phyloP scores from a whole-genome alignment of 1,140 invertebrate genomes.

The Euura saliciscinereae region DNA sequence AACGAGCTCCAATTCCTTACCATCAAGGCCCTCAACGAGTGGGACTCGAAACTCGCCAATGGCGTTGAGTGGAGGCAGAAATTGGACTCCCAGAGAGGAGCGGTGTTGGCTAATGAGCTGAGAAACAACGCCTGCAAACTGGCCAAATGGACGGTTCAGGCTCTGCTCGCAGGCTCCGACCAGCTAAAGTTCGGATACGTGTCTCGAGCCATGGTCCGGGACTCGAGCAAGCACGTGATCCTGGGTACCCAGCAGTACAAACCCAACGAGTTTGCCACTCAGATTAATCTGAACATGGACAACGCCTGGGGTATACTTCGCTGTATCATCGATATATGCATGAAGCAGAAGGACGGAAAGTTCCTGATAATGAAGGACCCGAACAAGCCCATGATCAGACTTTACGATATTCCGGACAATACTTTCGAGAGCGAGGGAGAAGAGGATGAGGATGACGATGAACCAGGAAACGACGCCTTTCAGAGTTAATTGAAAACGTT shows the following conservation, averaged over 20 bases:
- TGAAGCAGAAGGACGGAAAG: constrained; percentile 97
- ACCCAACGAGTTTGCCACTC: constrained; percentile 96
- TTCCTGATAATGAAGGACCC: constrained; percentile 99
- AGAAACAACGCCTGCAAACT: constrained; percentile 99
- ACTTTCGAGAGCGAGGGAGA: constrained; percentile 98
- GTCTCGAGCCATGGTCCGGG: constrained; percentile 89
- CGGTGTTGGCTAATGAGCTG: constrained; percentile 97
- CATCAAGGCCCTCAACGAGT: constrained; percentile 98
- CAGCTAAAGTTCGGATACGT: constrained; percentile 99
- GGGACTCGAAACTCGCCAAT: constrained; percentile 95
- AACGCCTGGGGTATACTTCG: constrained; percentile 99
- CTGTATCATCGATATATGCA: constrained; percentile 97
- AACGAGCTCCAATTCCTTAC: constrained; percentile 93
- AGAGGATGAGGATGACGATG: constrained; percentile 87
- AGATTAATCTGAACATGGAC: constrained; percentile 99
- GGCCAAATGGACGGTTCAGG: constrained; percentile 99
- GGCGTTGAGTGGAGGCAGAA: constrained; percentile 99
- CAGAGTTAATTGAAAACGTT: constrained; percentile 45
- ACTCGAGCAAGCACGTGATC: constrained; percentile 96
- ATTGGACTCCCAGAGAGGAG: constrained; percentile 95
- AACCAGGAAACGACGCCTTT: constrained; percentile 65
- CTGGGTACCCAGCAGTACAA: constrained; percentile 98
- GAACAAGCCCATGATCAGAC: constrained; percentile 94
- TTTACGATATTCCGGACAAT: constrained; percentile 98
- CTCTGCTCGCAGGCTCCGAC: constrained; percentile 94